These are phyloP conservation scores for Glomeris maerens DNA, from an alignment of 1,140 invertebrate genomes.

Conservation along the genomic window DNA sequence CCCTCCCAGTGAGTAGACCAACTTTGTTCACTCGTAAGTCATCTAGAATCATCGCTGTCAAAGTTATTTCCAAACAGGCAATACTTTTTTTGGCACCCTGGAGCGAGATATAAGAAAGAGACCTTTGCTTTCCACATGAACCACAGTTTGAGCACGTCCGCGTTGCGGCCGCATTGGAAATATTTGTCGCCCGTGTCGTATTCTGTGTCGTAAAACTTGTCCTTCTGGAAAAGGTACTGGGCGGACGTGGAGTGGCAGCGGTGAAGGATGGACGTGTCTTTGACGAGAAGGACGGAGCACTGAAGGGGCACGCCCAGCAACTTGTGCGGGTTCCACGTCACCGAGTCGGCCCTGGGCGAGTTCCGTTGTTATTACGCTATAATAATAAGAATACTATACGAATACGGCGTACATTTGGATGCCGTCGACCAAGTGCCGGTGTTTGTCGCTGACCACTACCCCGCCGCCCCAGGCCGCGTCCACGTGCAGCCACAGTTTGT, in stretches of 20 bases:
- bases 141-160: slow-evolving; percentile 92
- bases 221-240: slow-evolving; percentile 84
- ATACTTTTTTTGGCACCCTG: too few relatives aligned
- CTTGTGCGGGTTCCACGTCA: slow-evolving; percentile 91
- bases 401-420: slow-evolving; percentile 59
- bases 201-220: slow-evolving; percentile 86
- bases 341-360: slow-evolving; percentile 69
- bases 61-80: too few relatives aligned
- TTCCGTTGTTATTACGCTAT: too few relatives aligned
- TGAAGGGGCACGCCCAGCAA: slow-evolving; percentile 75
- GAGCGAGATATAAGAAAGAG: too few relatives aligned
- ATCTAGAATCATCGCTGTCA: too few relatives aligned
- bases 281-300: slow-evolving; percentile 68
- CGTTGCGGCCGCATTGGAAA: slow-evolving; percentile 83
- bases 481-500: slow-evolving; percentile 84
- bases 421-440: slow-evolving; percentile 60
- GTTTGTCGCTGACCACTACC: slow-evolving; percentile 64
- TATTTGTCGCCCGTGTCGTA: slow-evolving; percentile 91
- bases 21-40: too few relatives aligned
- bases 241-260: slow-evolving; percentile 62
- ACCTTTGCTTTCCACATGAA: slow-evolving; percentile 92
- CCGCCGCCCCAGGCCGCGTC: slow-evolving; percentile 94
- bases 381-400: too few relatives aligned
- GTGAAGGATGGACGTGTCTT: slow-evolving; percentile 49
- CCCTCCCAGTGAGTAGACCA: too few relatives aligned